A percentile compares a stretch with the other conserved stretches of the same genome.
These are phyloP conservation scores for Lasioglossum malachurum DNA, from an alignment of 2,888 invertebrate species.

Conservation along the genomic window DNA sequence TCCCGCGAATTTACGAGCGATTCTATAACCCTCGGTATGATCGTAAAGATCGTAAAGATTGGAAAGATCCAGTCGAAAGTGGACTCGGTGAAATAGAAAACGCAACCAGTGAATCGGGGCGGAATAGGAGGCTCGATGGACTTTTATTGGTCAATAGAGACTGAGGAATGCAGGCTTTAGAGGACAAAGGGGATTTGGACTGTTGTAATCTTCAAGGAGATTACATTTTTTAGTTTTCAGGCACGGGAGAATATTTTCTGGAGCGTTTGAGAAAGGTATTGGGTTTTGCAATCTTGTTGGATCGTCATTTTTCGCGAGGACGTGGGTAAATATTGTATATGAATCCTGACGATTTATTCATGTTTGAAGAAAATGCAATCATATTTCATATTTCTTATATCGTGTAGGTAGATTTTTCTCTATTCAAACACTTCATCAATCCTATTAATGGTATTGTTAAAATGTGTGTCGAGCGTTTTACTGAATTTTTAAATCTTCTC, in stretches of 20 bases:
- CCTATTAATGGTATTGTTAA: too few species aligned
- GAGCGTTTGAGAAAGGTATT: not conserved
- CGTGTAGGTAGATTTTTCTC: not conserved
- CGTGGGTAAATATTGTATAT: not conserved
- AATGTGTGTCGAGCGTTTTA: too few species aligned
- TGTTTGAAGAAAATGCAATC: not conserved
- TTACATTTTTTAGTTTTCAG: slow-evolving; percentile 13
- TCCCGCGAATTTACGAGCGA: not conserved
- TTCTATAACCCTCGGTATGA: not conserved
- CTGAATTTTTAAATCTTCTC: too few species aligned
- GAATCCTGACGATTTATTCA: not conserved
- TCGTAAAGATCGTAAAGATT: not conserved
- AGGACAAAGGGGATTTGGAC: not conserved
- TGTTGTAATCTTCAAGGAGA: slow-evolving; percentile 1
- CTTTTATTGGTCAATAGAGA: slow-evolving; percentile 6
- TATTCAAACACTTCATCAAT: too few species aligned
- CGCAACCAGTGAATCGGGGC: not conserved
- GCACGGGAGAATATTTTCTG: not conserved
- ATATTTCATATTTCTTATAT: not conserved
- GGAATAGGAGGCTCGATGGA: not conserved
- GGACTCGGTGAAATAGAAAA: not conserved
- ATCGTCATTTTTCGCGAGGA: not conserved
- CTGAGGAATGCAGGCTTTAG: not conserved
- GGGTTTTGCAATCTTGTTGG: not conserved
- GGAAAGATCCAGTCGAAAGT: not conserved